Base-by-base conservation (phyloP, 2,888 invertebrate species). In the Ophonus ardosiacus region DNA sequence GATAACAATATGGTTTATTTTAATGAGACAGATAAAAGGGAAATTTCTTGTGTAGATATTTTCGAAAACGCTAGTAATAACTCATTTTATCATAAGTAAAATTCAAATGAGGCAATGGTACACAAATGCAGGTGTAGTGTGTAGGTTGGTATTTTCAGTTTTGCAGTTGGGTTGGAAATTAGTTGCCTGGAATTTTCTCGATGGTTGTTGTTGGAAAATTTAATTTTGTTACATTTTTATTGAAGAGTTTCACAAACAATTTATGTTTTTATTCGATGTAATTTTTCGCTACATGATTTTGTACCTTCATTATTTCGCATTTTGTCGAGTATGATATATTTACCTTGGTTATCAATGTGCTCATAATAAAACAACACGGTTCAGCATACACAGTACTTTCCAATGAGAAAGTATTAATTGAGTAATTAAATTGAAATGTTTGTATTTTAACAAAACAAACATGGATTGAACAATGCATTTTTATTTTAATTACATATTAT, bases 191-290 rank as follows among this genome's bases (percentile, higher is more conserved):
- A 68, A 68, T 38, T 38, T 63, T 63, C 59, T 61, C 40, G 17
- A 21, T 59, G 31, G 43, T n/a, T 81, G 21, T 51, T 59, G 79
- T 38, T 4, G 24, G 84, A 86, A 87, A 85, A 86, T 86, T 43
- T 74, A 7, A 43, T 74, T 74, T 43, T 57, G 59, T 78, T 57
- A 78, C 78, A 57, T 78, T 78, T 78, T 78, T 78, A 78, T 24
- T 78, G 57, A 31, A 78, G 57, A 57, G 78, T 56, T 78, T 78
- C 31, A 31, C 78, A 78, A 78, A 78, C 57, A 78, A 57, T 56
- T 57, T 74, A 74, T 74, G 71, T 51, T 74, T 43, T 74, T 43
- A 43, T 74, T 43, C 71, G 43, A 43, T 74, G 71, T 74, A 43
- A 74, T 51, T 74, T 71, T 74, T 74, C 71, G 43, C 40, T 74